Base-by-base conservation (phyloP, 2,113 vertebrate genomes). In the Cyprinodon brontotheroides region DNA sequence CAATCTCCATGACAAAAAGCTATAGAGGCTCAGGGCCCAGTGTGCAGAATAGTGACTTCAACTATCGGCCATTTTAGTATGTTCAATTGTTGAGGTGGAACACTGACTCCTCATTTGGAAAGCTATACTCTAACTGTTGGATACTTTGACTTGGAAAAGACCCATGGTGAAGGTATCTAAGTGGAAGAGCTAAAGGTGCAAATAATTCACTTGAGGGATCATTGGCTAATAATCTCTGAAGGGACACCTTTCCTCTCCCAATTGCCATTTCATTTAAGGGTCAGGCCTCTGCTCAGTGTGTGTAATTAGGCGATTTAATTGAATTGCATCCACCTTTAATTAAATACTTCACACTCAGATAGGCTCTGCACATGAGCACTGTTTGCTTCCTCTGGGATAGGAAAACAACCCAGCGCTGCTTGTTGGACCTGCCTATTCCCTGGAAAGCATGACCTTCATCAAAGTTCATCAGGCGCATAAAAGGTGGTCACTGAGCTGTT, bases 331-430 rank as follows among this genome's bases (percentile, higher is more conserved):
- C 86, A 70, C 84, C 77, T 86, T 90, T 94, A 94, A 94, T 95
- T 93, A 94, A 93, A 95, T 92, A 92, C 91, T 94, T 93, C 89
- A 94, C 93, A 95, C 92, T 88, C 92, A 91, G 89, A 93, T 89
- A 86, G 87, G 89, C 87, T 91, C 82, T 61, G 83, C 77, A 80
- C 89, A 93, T 90, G 89, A 90, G 87, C 89, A 76, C 72, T 70
- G 76, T 83, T 86, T 80, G 77, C 85, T 90, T 85, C 88, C 88
- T 86, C 73, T 62, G 64, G 70, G 75, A 69, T 74, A 66, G 53
- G 75, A 68, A 88, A 80, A 85, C 70, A 83, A 84, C 12, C 71
- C 81, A 36, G 70, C 61, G 4, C 72, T 63, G 67, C 63, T 50
- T 84, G 80, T 61, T 80, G 61, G 60, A 77, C 65, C 75, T 38